Conservation (phyloP, 2,888 invertebrate genomes). For the Eristalis arbustorum region DNA sequence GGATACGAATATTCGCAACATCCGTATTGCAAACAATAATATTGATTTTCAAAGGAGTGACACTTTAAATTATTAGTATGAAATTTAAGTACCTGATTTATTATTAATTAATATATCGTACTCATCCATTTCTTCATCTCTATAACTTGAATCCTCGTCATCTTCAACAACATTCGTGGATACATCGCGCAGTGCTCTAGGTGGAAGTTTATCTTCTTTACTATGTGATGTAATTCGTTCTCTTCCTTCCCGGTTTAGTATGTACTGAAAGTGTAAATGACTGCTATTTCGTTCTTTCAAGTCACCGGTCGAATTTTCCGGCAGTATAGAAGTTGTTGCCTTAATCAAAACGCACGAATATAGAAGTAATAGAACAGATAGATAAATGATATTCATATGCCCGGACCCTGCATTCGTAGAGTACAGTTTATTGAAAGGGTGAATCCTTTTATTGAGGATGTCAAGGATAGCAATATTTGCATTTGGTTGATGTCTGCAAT, state of each 20-base stretch:
- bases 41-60: too few relatives aligned
- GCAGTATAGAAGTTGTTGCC: conserved; percentile 73
- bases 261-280: conserved; percentile 19
- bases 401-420: conserved; percentile 32
- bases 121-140: conserved; percentile 78
- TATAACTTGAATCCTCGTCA: conserved; percentile 78
- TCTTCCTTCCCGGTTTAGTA: conserved; percentile 25
- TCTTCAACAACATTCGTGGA: conserved; percentile 78
- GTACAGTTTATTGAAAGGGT: conserved; percentile 51
- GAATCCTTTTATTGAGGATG: conserved; percentile 41
- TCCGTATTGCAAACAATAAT: too few relatives aligned
- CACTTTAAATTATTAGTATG: not conserved
- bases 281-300: conserved; percentile 22
- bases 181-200: conserved; percentile 74
- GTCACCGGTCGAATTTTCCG: conserved; percentile 64
- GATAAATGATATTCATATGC: conserved; percentile 71
- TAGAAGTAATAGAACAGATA: conserved; percentile 75
- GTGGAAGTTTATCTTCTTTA: conserved; percentile 26
- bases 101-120: conserved; percentile 78
- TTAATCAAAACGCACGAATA: conserved; percentile 77
- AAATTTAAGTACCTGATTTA: conserved; percentile 75
- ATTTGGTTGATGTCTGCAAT: conserved; percentile 54
- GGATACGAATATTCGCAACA: too few relatives aligned
- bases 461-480: conserved; percentile 31
- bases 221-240: conserved; percentile 44